These are phyloP conservation scores for Incurvaria masculella DNA, from an alignment of 2,888 invertebrate species.

Conservation along the genomic window DNA sequence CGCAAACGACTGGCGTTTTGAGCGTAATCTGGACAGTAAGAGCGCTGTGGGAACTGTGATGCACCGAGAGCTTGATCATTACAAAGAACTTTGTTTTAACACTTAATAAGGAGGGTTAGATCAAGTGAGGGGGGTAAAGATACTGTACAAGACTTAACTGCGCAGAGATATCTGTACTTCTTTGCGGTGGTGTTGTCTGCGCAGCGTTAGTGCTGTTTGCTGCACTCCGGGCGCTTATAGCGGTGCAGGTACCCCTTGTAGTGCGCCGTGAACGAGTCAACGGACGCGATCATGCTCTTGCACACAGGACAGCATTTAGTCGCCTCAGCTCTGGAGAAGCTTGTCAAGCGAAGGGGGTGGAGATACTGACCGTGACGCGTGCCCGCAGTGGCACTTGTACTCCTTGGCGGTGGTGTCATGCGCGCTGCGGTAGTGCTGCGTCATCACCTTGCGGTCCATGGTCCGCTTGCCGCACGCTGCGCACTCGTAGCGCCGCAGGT, in stretches of 20 bases:
- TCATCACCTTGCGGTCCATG: slow-evolving; percentile 30
- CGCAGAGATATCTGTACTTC: slow-evolving; percentile 32
- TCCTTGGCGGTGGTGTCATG: slow-evolving; percentile 30
- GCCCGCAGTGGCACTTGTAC: slow-evolving; percentile 33
- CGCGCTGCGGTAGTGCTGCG: slow-evolving; percentile 29
- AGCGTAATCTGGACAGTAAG: too few relatives aligned
- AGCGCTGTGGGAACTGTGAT: too few relatives aligned
- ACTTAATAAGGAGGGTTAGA: too few relatives aligned
- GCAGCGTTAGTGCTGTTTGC: slow-evolving; percentile 32
- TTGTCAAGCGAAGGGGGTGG: too few relatives aligned
- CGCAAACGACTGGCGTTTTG: too few relatives aligned
- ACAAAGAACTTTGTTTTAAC: too few relatives aligned
- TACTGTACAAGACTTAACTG: slow-evolving; percentile 35
- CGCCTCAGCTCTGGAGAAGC: slow-evolving; percentile 34
- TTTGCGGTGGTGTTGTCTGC: slow-evolving; percentile 29
- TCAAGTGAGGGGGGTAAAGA: too few relatives aligned
- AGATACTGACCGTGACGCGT: slow-evolving; percentile 36
- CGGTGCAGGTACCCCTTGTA: slow-evolving; percentile 39
- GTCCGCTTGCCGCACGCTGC: slow-evolving; percentile 31
- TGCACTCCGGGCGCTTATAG: slow-evolving; percentile 35
- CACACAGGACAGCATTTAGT: slow-evolving; percentile 40
- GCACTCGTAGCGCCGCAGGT: slow-evolving; percentile 39
- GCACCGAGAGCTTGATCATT: too few relatives aligned
- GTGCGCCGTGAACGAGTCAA: slow-evolving; percentile 35
- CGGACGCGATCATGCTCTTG: slow-evolving; percentile 27